Percentiles rank a stretch among this genome's conserved stretches.
Evolutionary conservation across 2,797 vertebrate species (phyloP).

Genomic region (Enteromius trimaculatus): DNA sequence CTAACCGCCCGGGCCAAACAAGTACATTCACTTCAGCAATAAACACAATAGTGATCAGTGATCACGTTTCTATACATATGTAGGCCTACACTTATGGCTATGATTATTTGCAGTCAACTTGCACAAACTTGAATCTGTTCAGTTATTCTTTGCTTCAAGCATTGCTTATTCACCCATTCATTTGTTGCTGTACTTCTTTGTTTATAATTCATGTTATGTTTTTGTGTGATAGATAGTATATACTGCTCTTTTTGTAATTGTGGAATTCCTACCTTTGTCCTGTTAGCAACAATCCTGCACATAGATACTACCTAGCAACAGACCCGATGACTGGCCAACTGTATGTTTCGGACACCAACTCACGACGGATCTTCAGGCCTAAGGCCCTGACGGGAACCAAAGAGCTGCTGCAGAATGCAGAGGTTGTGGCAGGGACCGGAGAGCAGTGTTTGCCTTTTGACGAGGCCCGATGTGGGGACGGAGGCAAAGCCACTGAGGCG

Average conservation of each 20-base stretch:
- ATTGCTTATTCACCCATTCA: not conserved
- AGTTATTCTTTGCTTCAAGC: not conserved
- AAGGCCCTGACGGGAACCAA: constrained; percentile 88
- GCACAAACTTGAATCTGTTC: not conserved
- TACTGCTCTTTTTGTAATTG: constrained; percentile 5
- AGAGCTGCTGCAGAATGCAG: constrained; percentile 89
- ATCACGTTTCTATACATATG: not conserved
- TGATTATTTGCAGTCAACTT: not conserved
- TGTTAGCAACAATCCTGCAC: constrained; percentile 94
- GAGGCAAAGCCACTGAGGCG: constrained; percentile 93
- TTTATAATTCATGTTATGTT: not conserved
- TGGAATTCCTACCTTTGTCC: constrained; percentile 34
- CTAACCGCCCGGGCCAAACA: constrained; percentile 24
- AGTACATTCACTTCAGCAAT: constrained; percentile 16
- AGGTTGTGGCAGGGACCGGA: constrained; percentile 92
- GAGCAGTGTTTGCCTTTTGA: constrained; percentile 97
- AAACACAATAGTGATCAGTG: constrained; percentile 2
- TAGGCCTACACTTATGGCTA: not conserved
- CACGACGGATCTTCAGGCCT: constrained; percentile 91
- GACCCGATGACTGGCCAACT: constrained; percentile 93
- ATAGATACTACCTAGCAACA: constrained; percentile 93
- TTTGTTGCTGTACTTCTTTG: not conserved
- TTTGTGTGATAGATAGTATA: not conserved
- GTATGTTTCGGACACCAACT: constrained; percentile 96
- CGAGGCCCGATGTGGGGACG: constrained; percentile 94